A percentile compares a stretch with the other conserved stretches of the same genome.
Evolutionary conservation across 2,797 vertebrate genomes (phyloP).

Genomic region (Malurus splendens): DNA sequence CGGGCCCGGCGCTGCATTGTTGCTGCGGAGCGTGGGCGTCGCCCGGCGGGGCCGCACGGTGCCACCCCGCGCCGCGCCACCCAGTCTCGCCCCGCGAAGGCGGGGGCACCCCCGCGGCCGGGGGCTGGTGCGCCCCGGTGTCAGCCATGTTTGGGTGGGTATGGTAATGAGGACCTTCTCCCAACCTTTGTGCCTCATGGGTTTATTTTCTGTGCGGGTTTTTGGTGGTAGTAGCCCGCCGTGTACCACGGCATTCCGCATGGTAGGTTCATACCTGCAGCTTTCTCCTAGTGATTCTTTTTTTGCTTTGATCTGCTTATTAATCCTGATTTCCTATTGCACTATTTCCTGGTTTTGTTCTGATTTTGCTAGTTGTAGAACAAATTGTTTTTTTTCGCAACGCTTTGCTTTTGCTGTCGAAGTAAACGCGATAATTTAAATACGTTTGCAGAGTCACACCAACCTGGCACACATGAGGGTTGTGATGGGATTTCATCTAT

Average conservation of each 20-base stretch:
- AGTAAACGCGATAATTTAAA: background rate
- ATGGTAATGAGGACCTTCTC: conserved; percentile 37
- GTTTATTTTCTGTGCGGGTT: background rate
- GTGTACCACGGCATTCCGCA: background rate
- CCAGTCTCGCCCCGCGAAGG: background rate
- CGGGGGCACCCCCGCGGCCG: background rate
- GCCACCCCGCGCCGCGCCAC: background rate
- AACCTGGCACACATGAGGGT: background rate
- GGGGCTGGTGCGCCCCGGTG: background rate
- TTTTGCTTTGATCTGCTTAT: background rate
- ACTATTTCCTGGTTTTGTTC: rapidly evolving
- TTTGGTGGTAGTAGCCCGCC: background rate
- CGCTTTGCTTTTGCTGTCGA: background rate
- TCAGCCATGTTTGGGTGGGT: conserved; percentile 28
- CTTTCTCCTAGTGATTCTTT: background rate
- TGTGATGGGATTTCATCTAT: background rate
- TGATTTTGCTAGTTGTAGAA: background rate
- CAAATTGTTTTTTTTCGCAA: background rate
- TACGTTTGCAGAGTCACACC: background rate
- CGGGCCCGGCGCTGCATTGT: background rate
- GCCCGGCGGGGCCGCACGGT: background rate
- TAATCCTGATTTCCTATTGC: background rate
- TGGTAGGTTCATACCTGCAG: background rate
- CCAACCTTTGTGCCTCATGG: background rate
- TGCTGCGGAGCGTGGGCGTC: background rate